These are phyloP conservation scores for Acronicta leporina DNA, from an alignment of 2,888 invertebrate species.

Conservation along the genomic window DNA sequence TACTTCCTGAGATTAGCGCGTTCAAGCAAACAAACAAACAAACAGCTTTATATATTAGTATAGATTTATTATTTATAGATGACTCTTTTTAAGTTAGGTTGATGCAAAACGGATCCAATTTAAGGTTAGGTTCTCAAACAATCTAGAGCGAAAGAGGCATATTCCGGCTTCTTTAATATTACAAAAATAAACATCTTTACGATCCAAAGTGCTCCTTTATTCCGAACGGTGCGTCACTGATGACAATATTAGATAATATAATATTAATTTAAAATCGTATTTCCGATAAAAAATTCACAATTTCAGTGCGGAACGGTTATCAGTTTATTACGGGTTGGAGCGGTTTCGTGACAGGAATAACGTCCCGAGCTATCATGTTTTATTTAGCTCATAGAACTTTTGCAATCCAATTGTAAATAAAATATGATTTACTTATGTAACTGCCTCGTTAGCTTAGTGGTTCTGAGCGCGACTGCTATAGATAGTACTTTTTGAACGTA, in stretches of 20 bases:
- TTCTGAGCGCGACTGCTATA: too few relatives aligned
- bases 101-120: too few relatives aligned
- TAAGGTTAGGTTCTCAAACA: too few relatives aligned
- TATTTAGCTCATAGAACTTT: conserved; percentile 19
- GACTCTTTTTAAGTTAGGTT: too few relatives aligned
- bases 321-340: conserved; percentile 46
- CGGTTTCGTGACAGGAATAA: conserved; percentile 47
- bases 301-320: conserved; percentile 43
- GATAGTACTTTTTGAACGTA: too few relatives aligned
- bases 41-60: too few relatives aligned
- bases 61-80: too few relatives aligned
- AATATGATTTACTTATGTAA: conserved; percentile 38
- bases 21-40: too few relatives aligned
- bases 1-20: too few relatives aligned
- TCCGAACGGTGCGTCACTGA: conserved; percentile 38
- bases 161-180: too few relatives aligned
- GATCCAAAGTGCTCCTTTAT: conserved; percentile 39
- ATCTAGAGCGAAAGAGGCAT: too few relatives aligned
- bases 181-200: conserved; percentile 28
- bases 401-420: conserved; percentile 29
- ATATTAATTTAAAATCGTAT: conserved; percentile 58
- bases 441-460: too few relatives aligned
- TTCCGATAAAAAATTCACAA: conserved; percentile 50
- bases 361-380: conserved; percentile 15
- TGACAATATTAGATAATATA: conserved; percentile 51